Conservation (phyloP, 2,797 vertebrate genomes). For the Melanotaenia parkinsoni region DNA sequence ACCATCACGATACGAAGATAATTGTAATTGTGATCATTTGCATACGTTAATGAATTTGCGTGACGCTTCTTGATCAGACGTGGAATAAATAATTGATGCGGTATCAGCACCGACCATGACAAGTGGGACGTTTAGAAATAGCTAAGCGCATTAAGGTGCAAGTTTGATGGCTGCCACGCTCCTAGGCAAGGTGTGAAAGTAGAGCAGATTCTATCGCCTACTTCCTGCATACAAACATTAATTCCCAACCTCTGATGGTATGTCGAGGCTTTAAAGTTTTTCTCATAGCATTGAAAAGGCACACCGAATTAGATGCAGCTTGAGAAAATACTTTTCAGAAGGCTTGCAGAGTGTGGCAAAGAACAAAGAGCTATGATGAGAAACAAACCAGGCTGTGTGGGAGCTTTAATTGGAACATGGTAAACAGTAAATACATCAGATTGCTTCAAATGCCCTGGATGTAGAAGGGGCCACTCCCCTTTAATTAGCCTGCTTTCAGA, state of each 20-base stretch:
- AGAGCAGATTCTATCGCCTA: constrained; percentile 72
- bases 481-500: constrained; percentile 84
- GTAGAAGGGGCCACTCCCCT: constrained; percentile 70
- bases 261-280: constrained; percentile 41
- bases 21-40: constrained; percentile 87
- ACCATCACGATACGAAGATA: constrained; percentile 83
- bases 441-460: constrained; percentile 77
- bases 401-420: constrained; percentile 78
- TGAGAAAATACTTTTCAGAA: constrained; percentile 42
- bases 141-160: constrained; percentile 77
- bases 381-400: constrained; percentile 55
- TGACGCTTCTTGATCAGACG: constrained; percentile 81
- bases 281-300: constrained; percentile 31
- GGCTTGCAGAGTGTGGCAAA: constrained; percentile 34
- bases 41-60: constrained; percentile 87
- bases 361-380: constrained; percentile 55
- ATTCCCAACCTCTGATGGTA: constrained; percentile 32
- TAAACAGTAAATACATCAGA: constrained; percentile 81
- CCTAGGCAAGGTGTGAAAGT: constrained; percentile 75
- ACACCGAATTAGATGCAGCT: constrained; percentile 33
- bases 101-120: constrained; percentile 79
- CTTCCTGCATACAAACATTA: constrained; percentile 55
- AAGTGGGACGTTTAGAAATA: constrained; percentile 75
- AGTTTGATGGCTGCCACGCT: constrained; percentile 74
- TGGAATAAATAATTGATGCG: constrained; percentile 86